phyloP scores from a whole-genome alignment of 2,797 vertebrate species.

The Chelon labrosus region DNA sequence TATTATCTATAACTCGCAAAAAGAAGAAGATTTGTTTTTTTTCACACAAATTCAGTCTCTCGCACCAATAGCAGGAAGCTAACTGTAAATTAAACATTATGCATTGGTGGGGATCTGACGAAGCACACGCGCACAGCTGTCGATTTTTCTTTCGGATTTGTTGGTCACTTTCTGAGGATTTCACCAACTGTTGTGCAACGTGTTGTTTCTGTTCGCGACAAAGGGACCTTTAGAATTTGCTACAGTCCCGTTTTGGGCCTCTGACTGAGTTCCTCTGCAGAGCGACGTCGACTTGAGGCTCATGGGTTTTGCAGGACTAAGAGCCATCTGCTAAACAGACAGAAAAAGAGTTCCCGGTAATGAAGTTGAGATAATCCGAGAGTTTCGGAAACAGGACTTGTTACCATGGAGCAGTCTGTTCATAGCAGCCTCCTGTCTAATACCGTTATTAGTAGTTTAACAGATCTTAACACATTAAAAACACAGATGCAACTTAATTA shows the following conservation, averaged over 20 bases:
- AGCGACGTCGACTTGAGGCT: constrained; percentile 28
- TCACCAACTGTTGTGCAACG: not conserved
- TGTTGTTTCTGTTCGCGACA: constrained; percentile 20
- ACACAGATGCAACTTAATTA: constrained; percentile 6
- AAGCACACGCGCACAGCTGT: not conserved
- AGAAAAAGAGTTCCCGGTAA: constrained; percentile 15
- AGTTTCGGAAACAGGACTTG: constrained; percentile 24
- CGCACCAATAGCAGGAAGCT: not conserved
- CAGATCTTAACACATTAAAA: not conserved
- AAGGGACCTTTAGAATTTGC: constrained; percentile 17
- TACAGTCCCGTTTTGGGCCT: constrained; percentile 16
- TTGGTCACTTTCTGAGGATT: constrained; percentile 8
- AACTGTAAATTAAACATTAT: not conserved
- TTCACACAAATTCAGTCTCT: not conserved
- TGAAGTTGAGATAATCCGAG: constrained; percentile 9
- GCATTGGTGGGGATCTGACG: not conserved
- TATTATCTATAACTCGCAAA: not conserved
- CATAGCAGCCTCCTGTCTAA: constrained; percentile 6
- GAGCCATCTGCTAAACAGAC: constrained; percentile 46
- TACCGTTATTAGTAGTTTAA: not conserved
- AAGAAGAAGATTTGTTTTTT: not conserved
- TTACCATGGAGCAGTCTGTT: constrained; percentile 5
- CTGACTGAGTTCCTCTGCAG: constrained; percentile 21
- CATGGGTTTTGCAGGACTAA: constrained; percentile 8
- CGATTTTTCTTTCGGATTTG: not conserved